Evolutionary conservation across 2,113 vertebrate species (phyloP).

Genomic region (Sciurus niger): DNA sequence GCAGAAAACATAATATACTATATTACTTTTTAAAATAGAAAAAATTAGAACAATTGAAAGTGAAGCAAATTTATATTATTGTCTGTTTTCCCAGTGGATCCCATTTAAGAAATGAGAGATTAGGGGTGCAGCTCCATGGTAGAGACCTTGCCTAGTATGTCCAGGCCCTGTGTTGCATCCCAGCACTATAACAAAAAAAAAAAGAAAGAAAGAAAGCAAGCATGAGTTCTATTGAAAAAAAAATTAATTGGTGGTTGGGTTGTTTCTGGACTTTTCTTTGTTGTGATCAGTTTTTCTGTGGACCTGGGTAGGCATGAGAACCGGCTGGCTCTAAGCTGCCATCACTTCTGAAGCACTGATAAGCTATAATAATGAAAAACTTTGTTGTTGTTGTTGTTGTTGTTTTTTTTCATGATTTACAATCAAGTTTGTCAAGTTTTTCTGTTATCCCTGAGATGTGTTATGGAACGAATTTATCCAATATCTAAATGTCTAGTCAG

Average conservation of each 20-base stretch:
- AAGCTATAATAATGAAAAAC: not conserved
- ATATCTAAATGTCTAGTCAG: constrained; percentile 10
- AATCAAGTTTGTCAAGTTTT: not conserved
- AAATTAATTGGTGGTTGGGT: not conserved
- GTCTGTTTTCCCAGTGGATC: not conserved
- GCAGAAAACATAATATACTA: not conserved
- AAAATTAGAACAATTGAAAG: not conserved
- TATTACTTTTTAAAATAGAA: not conserved
- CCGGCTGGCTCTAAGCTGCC: not conserved
- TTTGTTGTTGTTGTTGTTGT: too few relatives aligned
- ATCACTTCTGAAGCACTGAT: constrained; percentile 9
- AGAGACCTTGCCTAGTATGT: not conserved
- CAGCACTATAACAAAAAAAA: too few relatives aligned
- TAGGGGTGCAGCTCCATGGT: not conserved
- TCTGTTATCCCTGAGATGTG: constrained; percentile 13
- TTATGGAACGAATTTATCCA: constrained; percentile 24
- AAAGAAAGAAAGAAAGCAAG: not conserved
- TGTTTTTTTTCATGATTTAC: not conserved
- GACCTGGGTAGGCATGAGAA: not conserved
- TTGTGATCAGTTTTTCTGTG: not conserved
- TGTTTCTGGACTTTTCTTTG: not conserved
- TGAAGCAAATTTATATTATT: not conserved
- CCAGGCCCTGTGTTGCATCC: not conserved
- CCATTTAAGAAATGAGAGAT: not conserved
- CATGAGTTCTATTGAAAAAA: not conserved